A percentile compares a stretch with the other conserved stretches of the same genome.
These are phyloP conservation scores for Drosophila nr. perissopoda DNA, from an alignment of 2,888 invertebrate genomes.

Conservation along the genomic window DNA sequence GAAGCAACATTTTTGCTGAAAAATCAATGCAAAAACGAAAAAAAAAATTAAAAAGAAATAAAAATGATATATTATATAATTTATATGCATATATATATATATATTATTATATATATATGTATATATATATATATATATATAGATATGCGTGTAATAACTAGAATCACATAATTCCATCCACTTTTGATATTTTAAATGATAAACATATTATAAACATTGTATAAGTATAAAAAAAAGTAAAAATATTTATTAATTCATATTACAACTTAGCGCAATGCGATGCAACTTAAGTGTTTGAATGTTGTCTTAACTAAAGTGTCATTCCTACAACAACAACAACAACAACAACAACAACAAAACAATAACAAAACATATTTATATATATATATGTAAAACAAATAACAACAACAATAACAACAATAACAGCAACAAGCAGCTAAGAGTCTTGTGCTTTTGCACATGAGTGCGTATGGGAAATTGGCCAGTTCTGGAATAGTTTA, in stretches of 20 bases:
- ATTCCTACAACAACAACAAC: constrained; percentile 54
- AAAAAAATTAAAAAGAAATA: constrained; percentile 35
- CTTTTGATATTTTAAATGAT: constrained; percentile 79
- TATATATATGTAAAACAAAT: constrained; percentile 18
- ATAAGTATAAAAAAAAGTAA: constrained; percentile 26
- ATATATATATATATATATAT: constrained; percentile 29
- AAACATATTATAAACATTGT: constrained; percentile 45
- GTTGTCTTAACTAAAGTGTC: constrained; percentile 61
- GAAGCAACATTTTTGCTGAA: constrained; percentile 41
- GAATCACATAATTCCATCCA: constrained; percentile 81
- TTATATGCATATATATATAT: constrained; percentile 29
- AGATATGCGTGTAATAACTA: constrained; percentile 69
- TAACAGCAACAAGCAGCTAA: constrained; percentile 26
- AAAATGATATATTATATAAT: constrained; percentile 50
- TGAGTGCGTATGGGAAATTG: constrained; percentile 23
- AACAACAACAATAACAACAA: constrained; percentile 23
- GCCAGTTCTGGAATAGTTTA: constrained; percentile 35
- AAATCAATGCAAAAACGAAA: constrained; percentile 19
- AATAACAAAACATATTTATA: constrained; percentile 20
- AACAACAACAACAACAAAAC: constrained; percentile 1
- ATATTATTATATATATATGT: constrained; percentile 19
- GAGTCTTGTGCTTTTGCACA: constrained; percentile 59
- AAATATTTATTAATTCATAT: constrained; percentile 43
- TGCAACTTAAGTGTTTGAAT: constrained; percentile 65
- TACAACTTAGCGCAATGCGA: constrained; percentile 45